Conservation (phyloP, 2,113 vertebrate species). For the Centrocercus urophasianus region DNA sequence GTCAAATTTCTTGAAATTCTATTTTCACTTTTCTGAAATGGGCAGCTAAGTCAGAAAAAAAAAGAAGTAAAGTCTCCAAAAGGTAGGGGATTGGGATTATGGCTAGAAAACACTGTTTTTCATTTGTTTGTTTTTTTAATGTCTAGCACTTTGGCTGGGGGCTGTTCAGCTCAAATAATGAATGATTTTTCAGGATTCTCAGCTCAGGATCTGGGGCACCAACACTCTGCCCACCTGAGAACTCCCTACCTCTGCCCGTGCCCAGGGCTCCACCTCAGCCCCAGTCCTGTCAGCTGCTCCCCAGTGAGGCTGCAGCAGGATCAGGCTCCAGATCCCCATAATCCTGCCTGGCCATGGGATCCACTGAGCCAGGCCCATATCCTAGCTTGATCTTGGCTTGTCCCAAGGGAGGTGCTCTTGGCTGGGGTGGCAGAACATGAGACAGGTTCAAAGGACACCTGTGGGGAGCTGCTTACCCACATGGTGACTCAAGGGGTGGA, state of each 20-base stretch:
- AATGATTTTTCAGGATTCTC: not conserved
- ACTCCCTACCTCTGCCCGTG: not conserved
- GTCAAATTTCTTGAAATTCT: not conserved
- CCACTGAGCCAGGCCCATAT: fast-evolving
- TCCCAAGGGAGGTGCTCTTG: not conserved
- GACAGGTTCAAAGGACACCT: not conserved
- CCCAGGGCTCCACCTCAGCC: not conserved
- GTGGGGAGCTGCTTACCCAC: not conserved
- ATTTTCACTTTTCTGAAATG: not conserved
- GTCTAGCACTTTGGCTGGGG: not conserved
- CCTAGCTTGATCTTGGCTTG: not conserved
- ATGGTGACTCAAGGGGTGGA: not conserved
- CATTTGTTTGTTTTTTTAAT: not conserved
- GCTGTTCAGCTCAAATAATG: not conserved
- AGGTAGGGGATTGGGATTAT: not conserved
- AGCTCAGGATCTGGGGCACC: not conserved
- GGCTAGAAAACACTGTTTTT: not conserved
- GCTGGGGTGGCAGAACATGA: not conserved
- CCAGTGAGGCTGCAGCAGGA: fast-evolving
- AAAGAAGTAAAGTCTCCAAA: not conserved
- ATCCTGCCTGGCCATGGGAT: too few relatives aligned
- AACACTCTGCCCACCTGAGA: not conserved
- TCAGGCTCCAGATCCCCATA: not conserved
- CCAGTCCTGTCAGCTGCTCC: fast-evolving
- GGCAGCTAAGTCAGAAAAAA: not conserved